Percentiles rank a stretch among this genome's conserved stretches.
Conservation (phyloP, 2,888 invertebrate species). For the Chymomyza caudatula region DNA sequence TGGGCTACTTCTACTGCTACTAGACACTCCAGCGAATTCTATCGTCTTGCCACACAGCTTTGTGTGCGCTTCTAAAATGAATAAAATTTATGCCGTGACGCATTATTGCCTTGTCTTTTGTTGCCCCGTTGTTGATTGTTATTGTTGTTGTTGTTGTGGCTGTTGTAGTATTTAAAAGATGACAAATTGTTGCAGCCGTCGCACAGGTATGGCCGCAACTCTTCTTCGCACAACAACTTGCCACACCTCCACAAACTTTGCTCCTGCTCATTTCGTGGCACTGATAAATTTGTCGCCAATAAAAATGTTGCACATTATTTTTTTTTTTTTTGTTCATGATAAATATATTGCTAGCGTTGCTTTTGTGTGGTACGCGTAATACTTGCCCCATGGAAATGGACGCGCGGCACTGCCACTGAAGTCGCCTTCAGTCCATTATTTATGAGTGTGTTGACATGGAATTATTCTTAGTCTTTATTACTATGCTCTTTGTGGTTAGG, state of each 20-base stretch:
- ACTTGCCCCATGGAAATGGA: conserved; percentile 26
- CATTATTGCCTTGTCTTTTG: conserved; percentile 69
- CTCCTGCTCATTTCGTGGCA: conserved; percentile 62
- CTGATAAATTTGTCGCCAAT: conserved; percentile 71
- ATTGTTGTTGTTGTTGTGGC: conserved; percentile 27
- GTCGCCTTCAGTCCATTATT: conserved; percentile 63
- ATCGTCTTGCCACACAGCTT: conserved; percentile 56
- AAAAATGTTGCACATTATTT: conserved; percentile 49
- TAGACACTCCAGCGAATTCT: conserved; percentile 57
- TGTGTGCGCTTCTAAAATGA: conserved; percentile 68
- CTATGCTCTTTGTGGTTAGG: conserved; percentile 10
- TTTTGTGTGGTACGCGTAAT: conserved; percentile 26
- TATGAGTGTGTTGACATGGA: conserved; percentile 74
- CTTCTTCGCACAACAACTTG: conserved; percentile 14
- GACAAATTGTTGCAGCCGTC: conserved; percentile 61
- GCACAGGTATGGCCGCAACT: conserved; percentile 23
- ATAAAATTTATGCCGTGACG: conserved; percentile 71
- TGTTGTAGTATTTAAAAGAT: conserved; percentile 64
- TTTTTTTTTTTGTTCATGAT: conserved; percentile 55
- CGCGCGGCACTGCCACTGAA: conserved; percentile 5
- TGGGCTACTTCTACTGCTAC: conserved; percentile 12
- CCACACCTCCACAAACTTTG: conserved; percentile 16
- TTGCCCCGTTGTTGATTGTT: conserved; percentile 26
- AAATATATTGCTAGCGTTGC: conserved; percentile 57
- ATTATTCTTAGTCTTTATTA: conserved; percentile 71